phyloP scores from a whole-genome alignment of 2,113 vertebrate genomes.

The Jacana jacana region DNA sequence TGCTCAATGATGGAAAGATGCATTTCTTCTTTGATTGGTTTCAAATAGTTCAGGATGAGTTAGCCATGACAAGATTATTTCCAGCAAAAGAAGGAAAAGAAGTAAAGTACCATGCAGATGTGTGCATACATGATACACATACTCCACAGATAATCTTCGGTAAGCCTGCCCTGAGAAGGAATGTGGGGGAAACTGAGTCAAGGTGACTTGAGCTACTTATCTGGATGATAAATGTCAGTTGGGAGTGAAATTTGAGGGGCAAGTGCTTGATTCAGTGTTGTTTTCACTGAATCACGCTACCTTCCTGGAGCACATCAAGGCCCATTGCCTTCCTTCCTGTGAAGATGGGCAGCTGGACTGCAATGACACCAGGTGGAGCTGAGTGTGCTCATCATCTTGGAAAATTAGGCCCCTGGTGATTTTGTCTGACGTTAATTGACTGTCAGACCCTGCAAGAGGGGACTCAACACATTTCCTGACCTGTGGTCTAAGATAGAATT shows the following conservation, averaged over 20 bases:
- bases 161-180: background rate
- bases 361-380: background rate
- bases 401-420: slow-evolving; percentile 11
- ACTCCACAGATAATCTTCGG: background rate
- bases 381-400: background rate
- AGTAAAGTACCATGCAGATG: background rate
- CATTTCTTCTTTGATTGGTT: background rate
- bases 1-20: background rate
- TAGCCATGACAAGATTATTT: background rate
- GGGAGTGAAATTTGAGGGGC: background rate
- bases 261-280: background rate
- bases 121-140: background rate
- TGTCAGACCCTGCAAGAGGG: background rate
- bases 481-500: background rate
- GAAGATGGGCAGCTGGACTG: slow-evolving; percentile 29
- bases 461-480: slow-evolving; percentile 33
- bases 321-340: slow-evolving; percentile 42
- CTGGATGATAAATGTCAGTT: background rate
- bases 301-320: background rate
- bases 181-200: background rate
- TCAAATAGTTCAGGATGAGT: background rate
- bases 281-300: background rate
- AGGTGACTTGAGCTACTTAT: background rate
- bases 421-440: background rate
- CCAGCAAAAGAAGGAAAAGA: background rate